Evolutionary conservation across 2,113 vertebrate genomes (phyloP).

Genomic region (Pachypanchax playfairii): DNA sequence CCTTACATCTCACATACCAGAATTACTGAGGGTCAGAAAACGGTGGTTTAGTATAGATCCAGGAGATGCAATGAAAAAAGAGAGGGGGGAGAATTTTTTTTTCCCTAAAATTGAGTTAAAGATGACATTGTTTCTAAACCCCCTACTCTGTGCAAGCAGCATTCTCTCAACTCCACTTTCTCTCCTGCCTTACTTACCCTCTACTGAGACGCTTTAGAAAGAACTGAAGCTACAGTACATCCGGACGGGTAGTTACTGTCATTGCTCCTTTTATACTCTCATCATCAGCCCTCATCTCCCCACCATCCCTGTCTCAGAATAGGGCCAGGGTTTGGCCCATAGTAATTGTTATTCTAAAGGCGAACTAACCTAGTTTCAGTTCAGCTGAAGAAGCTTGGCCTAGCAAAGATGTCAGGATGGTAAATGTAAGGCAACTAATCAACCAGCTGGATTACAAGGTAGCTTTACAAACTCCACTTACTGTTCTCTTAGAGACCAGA

Average conservation of each 20-base stretch:
- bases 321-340: constrained; percentile 75
- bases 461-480: background rate
- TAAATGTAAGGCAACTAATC: constrained; percentile 33
- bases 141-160: constrained; percentile 55
- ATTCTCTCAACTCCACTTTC: background rate
- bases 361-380: constrained; percentile 90
- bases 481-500: background rate
- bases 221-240: constrained; percentile 78
- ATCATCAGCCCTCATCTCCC: constrained; percentile 57
- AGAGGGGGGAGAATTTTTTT: constrained; percentile 54
- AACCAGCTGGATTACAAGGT: constrained; percentile 52
- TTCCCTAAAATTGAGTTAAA: constrained; percentile 57
- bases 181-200: constrained; percentile 11
- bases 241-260: constrained; percentile 63
- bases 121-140: constrained; percentile 66
- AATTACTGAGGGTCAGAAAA: constrained; percentile 29
- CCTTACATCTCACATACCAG: constrained; percentile 77
- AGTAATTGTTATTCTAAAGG: constrained; percentile 93
- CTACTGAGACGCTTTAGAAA: constrained; percentile 68
- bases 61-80: constrained; percentile 28
- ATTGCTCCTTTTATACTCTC: constrained; percentile 57
- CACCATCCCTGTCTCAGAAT: constrained; percentile 70
- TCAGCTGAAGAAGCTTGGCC: constrained; percentile 62
- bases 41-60: constrained; percentile 47
- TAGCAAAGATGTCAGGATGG: constrained; percentile 60